Conservation (phyloP, 2,888 invertebrate genomes). For the Sarcophaga caerulescens region DNA sequence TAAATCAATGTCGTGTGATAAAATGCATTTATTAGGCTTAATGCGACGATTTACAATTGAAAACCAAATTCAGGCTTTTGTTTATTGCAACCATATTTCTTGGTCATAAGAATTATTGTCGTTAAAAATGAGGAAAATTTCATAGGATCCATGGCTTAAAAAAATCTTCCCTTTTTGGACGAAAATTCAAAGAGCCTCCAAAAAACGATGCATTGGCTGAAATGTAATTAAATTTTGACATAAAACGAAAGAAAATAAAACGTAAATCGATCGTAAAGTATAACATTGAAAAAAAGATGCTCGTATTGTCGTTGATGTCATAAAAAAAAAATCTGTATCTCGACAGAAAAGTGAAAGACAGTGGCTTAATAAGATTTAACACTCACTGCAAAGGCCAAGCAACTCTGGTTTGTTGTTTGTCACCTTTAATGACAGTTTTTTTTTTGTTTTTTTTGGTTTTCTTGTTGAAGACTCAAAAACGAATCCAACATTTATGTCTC, state of each 20-base stretch:
- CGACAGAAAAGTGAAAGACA: background rate
- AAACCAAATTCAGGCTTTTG: too few species aligned
- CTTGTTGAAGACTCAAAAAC: background rate
- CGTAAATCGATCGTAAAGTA: constrained; percentile 48
- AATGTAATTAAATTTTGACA: constrained; percentile 57
- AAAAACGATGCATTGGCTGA: constrained; percentile 19
- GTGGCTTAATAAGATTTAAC: constrained; percentile 39
- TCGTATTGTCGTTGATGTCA: constrained; percentile 19
- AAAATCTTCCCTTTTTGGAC: constrained; percentile 58
- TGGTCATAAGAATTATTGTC: background rate
- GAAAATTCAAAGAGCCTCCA: constrained; percentile 30
- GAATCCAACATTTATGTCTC: constrained; percentile 55
- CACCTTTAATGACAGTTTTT: constrained; percentile 61
- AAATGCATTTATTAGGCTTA: too few species aligned
- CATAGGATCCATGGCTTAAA: constrained; percentile 42
- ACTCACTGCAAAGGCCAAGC: background rate
- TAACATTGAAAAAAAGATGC: constrained; percentile 19
- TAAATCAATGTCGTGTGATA: too few species aligned
- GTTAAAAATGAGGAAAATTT: background rate
- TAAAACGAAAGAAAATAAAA: constrained; percentile 46
- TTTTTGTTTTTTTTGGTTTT: background rate
- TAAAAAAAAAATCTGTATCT: constrained; percentile 25
- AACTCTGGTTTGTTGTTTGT: constrained; percentile 40
- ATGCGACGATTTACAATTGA: too few species aligned
- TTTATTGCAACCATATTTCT: background rate